phyloP scores from a whole-genome alignment of 2,888 invertebrate genomes.

The Dynastes grantii region DNA sequence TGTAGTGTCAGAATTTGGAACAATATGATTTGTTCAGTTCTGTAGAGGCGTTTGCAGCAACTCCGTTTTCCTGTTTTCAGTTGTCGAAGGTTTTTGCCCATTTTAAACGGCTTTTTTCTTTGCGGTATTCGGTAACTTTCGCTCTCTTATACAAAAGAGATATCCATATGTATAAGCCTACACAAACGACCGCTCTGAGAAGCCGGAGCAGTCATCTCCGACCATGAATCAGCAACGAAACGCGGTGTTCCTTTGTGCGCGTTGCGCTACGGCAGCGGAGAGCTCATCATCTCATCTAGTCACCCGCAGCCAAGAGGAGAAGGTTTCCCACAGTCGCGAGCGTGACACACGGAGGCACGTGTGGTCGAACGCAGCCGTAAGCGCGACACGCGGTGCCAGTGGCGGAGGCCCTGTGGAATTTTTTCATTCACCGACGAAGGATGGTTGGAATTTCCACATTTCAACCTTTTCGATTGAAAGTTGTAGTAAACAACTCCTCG shows the following conservation, averaged over 20 bases:
- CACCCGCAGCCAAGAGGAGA: conserved; percentile 67
- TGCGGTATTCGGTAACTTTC: no score
- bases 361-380: conserved; percentile 70
- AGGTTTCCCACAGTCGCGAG: conserved; percentile 69
- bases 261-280: conserved; percentile 52
- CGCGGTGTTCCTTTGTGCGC: conserved; percentile 55
- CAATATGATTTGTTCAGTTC: no score
- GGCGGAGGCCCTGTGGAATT: not conserved
- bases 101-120: no score
- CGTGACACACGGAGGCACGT: conserved; percentile 69
- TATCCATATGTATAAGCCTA: not conserved
- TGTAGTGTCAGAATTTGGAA: no score
- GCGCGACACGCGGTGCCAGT: conserved; percentile 57
- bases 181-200: conserved; percentile 4
- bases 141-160: no score
- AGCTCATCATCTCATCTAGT: conserved; percentile 56
- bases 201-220: conserved; percentile 52
- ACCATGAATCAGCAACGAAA: conserved; percentile 56
- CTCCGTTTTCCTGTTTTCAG: no score
- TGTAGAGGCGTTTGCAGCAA: no score
- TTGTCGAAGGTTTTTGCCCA: no score
- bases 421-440: not conserved
- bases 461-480: not conserved
- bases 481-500: not conserved
- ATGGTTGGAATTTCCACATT: no score